These are phyloP conservation scores for Poicephalus meyeri DNA, from an alignment of 2,113 vertebrate genomes.

Conservation along the genomic window DNA sequence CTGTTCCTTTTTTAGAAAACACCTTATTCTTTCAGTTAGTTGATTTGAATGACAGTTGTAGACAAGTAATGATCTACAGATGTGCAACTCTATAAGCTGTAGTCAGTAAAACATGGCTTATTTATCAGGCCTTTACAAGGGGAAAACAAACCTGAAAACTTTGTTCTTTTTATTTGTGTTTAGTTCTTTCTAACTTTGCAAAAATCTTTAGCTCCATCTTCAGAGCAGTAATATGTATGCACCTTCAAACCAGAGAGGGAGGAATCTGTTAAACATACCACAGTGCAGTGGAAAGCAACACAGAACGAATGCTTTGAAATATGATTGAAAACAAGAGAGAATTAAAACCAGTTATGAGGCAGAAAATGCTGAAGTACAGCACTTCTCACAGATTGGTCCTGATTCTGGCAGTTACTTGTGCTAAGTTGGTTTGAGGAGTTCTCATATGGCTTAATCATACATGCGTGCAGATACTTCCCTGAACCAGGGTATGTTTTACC, in stretches of 20 bases:
- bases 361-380: not conserved
- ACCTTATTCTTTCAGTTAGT: constrained; percentile 61
- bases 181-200: constrained; percentile 31
- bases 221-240: constrained; percentile 53
- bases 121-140: constrained; percentile 35
- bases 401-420: not conserved
- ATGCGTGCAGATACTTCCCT: not conserved
- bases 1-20: constrained; percentile 4
- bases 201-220: constrained; percentile 78
- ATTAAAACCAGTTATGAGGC: not conserved
- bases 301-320: not conserved
- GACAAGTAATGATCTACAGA: constrained; percentile 58
- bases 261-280: not conserved
- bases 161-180: not conserved
- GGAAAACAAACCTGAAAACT: not conserved
- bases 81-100: constrained; percentile 39
- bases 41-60: constrained; percentile 50
- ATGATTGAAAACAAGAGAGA: not conserved
- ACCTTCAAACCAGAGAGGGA: not conserved
- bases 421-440: not conserved
- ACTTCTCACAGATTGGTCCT: not conserved
- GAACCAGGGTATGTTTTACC: not conserved
- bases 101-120: constrained; percentile 32
- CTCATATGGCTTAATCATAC: not conserved
- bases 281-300: not conserved